phyloP scores from a whole-genome alignment of 53 echinoderm and acorn worm genomes.

The Henricia sp. region DNA sequence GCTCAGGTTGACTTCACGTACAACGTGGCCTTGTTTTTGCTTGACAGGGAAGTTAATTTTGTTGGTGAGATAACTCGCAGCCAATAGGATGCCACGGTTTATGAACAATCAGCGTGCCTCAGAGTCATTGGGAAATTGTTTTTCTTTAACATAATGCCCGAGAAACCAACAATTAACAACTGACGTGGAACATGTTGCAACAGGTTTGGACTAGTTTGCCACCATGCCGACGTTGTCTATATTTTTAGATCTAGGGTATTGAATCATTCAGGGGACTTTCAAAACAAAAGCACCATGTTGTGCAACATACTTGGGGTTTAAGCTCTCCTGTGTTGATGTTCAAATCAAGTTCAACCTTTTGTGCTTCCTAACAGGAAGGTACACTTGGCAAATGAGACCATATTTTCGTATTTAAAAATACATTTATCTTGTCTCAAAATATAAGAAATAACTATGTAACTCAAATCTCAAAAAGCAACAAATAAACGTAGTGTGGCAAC shows the following conservation, averaged over 20 bases:
- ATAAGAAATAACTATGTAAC: too few relatives aligned
- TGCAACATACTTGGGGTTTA: neutral
- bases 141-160: too few relatives aligned
- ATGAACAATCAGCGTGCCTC: slow-evolving; percentile 13
- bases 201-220: neutral
- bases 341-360: too few relatives aligned
- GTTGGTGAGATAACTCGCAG: slow-evolving; percentile 31
- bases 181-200: neutral
- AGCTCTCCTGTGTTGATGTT: too few relatives aligned
- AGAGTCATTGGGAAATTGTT: too few relatives aligned
- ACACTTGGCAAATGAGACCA: too few relatives aligned
- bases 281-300: neutral
- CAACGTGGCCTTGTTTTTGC: slow-evolving; percentile 10
- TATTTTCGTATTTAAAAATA: too few relatives aligned
- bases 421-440: too few relatives aligned
- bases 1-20: neutral
- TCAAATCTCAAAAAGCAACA: too few relatives aligned
- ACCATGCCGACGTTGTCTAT: neutral
- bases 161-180: too few relatives aligned
- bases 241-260: neutral
- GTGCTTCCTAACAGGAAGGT: too few relatives aligned
- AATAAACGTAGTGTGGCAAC: too few relatives aligned
- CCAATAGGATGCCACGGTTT: slow-evolving; percentile 24
- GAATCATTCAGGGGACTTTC: neutral
- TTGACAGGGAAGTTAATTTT: neutral